These are phyloP conservation scores for Rotaria socialis DNA, from an alignment of 2,888 invertebrate species.

Conservation along the genomic window DNA sequence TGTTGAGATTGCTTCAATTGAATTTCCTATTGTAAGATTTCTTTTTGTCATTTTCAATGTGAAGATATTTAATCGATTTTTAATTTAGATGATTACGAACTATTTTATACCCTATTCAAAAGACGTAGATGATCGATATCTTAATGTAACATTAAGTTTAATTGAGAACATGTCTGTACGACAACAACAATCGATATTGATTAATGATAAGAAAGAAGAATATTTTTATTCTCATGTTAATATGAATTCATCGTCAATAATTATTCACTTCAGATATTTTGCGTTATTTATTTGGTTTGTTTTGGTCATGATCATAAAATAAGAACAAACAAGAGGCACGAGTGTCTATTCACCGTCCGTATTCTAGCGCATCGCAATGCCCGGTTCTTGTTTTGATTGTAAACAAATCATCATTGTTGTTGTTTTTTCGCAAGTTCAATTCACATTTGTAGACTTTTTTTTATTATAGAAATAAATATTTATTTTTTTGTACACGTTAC, in stretches of 20 bases:
- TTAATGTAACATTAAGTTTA: conserved; percentile 17
- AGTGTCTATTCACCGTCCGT: not conserved
- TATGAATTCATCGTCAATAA: not conserved
- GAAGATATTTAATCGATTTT: not conserved
- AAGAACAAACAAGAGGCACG: not conserved
- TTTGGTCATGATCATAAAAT: not conserved
- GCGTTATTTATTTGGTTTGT: not conserved
- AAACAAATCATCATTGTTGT: not conserved
- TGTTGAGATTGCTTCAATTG: not conserved
- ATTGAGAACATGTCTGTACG: not conserved
- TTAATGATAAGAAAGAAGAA: not conserved
- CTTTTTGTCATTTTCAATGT: not conserved
- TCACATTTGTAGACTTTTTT: not conserved
- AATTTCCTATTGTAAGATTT: not conserved
- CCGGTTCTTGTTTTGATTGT: not conserved
- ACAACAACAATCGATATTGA: conserved; percentile 4
- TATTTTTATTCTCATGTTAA: not conserved
- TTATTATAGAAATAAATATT: not conserved
- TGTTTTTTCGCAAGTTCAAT: not conserved
- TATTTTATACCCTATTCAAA: not conserved
- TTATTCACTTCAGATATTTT: not conserved
- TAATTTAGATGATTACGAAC: not conserved
- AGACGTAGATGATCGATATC: not conserved
- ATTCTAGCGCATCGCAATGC: not conserved
- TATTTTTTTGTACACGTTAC: too few species aligned